Evolutionary conservation across 2,113 vertebrate genomes (phyloP), one percentile per base, ranked within the genome.

Genomic region (Stigmatopora nigra): DNA sequence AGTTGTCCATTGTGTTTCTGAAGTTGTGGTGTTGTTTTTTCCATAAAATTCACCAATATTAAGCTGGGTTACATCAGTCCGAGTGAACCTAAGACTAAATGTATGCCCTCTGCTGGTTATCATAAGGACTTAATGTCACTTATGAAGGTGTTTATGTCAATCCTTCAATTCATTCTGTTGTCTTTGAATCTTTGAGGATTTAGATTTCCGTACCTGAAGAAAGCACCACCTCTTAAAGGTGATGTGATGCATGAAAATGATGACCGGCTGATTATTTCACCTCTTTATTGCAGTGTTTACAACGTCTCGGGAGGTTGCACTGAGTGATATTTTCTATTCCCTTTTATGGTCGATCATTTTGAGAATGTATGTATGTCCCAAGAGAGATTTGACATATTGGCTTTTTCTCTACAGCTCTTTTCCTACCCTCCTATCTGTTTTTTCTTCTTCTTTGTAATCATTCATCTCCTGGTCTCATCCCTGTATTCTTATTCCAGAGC

Each of bases 91-190:
- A 64, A 83, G 78, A 75, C 79, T 75, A 35, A 64, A 79, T 76
- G 78, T 63, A 65, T 84, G 87, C 86, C 86, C 86, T 87, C 87
- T 89, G 78, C 84, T 87, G 87, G 87, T 15, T 77, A 52, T 55
- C 35, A 38, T 2, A 19, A 45, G 67, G 61, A 80, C 75, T 60
- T 72, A 66, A 15, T 15, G 22, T 31, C 77, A 69, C 77, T 77
- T 69, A 73, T 12, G 63, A 45, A 31, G 3, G 63, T 38, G 47
- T 36, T 51, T 10, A 7, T 38, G 57, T 19, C 38, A 10, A 38
- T 48, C 15, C 13, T 31, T 31, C 25, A 31, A 55, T 55, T 15
- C 12, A 14, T 55, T 25, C 5, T 14, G 14, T 55, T 31, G 53
- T 14, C 16, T 17, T 20, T 15, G 1, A 2, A 19, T 64, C 12